These are phyloP conservation scores for Drosophila mulleri DNA, from an alignment of 2,888 invertebrate species.

Conservation along the genomic window DNA sequence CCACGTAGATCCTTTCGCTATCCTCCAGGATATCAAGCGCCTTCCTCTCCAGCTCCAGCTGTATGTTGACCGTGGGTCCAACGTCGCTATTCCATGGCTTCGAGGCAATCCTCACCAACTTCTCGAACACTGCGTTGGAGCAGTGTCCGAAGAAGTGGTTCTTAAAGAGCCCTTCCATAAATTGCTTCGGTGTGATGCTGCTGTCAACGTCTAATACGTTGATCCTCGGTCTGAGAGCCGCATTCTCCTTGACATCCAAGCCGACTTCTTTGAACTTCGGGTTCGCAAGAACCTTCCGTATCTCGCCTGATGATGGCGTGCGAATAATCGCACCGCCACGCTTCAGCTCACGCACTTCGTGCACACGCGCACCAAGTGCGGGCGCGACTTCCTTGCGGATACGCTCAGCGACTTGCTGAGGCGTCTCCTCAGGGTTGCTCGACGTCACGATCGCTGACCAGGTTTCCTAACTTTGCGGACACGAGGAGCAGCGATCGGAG, in stretches of 20 bases:
- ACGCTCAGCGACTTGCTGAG: neutral
- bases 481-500: neutral
- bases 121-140: neutral
- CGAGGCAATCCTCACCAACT: neutral
- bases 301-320: neutral
- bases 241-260: neutral
- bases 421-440: neutral
- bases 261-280: neutral
- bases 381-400: neutral
- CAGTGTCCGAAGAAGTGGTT: no score
- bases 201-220: neutral
- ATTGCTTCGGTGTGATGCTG: neutral
- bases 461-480: neutral
- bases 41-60: neutral
- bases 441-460: neutral
- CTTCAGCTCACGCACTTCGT: neutral
- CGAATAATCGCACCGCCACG: neutral
- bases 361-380: neutral
- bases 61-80: neutral
- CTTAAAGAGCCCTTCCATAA: neutral
- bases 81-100: neutral
- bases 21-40: neutral
- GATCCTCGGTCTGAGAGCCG: no score
- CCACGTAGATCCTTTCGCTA: neutral
- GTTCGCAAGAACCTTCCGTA: neutral